Evolutionary conservation across 2,797 vertebrate species (phyloP).

Genomic region (Smutsia temminckii): DNA sequence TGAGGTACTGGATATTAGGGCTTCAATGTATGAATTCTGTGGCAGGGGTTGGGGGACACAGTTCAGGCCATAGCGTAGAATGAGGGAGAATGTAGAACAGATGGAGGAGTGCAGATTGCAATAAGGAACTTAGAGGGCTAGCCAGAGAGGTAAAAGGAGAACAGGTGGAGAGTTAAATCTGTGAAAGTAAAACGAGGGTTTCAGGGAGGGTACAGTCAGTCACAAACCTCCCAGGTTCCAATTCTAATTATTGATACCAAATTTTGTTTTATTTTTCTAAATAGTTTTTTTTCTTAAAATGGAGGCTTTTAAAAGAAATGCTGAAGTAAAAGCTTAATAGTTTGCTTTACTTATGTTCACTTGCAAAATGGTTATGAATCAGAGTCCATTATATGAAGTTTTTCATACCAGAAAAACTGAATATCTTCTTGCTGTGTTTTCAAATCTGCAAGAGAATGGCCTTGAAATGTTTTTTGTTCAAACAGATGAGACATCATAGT

Average conservation of each 20-base stretch:
- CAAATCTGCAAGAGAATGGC: not conserved
- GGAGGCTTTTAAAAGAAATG: conserved; percentile 17
- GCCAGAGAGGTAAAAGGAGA: not conserved
- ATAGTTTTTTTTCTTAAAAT: not conserved
- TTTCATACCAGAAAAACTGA: not conserved
- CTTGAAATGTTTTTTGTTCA: not conserved
- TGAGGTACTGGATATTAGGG: not conserved
- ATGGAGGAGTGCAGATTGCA: not conserved
- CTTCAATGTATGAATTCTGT: not conserved
- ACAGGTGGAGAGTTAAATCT: not conserved
- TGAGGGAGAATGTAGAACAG: not conserved
- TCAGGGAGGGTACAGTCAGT: not conserved
- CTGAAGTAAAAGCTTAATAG: conserved; percentile 8
- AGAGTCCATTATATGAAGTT: not conserved
- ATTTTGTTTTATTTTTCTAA: not conserved
- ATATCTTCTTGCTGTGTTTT: not conserved
- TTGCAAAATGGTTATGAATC: conserved; percentile 20
- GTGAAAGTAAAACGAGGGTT: not conserved
- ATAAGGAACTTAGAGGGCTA: not conserved
- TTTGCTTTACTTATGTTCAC: not conserved
- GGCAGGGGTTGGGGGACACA: not conserved
- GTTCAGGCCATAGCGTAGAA: not conserved
- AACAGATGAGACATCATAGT: not conserved
- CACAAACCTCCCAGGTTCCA: not conserved
- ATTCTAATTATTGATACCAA: not conserved